Percentiles rank a stretch among this genome's conserved stretches.
Evolutionary conservation across 2,113 vertebrate genomes (phyloP).

Genomic region (Sclerurus mexicanus): DNA sequence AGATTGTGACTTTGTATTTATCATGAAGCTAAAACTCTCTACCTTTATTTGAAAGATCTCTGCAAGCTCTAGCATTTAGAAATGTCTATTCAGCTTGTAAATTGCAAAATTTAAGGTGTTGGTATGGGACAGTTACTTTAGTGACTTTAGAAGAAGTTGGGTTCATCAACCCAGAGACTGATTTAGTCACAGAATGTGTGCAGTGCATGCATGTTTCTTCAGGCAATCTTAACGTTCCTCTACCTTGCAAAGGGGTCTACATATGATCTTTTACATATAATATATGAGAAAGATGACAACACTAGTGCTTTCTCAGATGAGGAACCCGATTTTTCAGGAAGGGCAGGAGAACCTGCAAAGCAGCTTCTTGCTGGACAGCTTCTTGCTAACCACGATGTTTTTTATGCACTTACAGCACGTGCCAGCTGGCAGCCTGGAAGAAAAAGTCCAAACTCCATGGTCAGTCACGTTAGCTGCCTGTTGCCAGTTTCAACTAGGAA

Average conservation of each 20-base stretch:
- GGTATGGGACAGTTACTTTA: background rate
- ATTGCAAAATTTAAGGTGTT: background rate
- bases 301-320: background rate
- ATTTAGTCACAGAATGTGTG: background rate
- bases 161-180: background rate
- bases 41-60: background rate
- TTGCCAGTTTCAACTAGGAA: background rate
- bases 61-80: background rate
- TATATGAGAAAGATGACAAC: background rate
- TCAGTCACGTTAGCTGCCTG: background rate
- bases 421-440: background rate
- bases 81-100: background rate
- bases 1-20: background rate
- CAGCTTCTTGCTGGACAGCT: background rate
- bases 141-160: background rate
- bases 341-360: background rate
- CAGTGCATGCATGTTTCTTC: background rate
- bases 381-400: background rate
- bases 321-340: background rate
- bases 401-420: rapidly evolving
- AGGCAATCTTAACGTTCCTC: background rate
- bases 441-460: background rate
- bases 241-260: background rate
- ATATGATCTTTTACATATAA: background rate
- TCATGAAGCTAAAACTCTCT: background rate